Evolutionary conservation across 2,888 invertebrate species (phyloP).

Genomic region (Onchidella celtica): DNA sequence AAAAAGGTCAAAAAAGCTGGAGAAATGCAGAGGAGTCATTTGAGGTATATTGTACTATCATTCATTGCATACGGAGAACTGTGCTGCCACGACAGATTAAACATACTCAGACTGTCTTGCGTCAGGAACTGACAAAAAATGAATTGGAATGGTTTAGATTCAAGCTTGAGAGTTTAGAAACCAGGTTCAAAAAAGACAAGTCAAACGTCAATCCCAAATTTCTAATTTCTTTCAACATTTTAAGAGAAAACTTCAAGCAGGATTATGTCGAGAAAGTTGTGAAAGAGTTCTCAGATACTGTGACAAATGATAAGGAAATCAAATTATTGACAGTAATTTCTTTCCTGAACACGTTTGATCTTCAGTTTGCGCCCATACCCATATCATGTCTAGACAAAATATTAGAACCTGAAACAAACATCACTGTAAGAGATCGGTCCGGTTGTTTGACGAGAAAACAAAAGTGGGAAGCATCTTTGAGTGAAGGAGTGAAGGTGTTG

Average conservation of each 20-base stretch:
- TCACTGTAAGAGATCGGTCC: background rate
- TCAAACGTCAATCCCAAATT: slow-evolving; percentile 57
- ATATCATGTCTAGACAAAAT: slow-evolving; percentile 60
- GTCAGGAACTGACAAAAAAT: slow-evolving; percentile 56
- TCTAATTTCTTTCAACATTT: slow-evolving; percentile 66
- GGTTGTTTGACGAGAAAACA: background rate
- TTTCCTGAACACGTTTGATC: slow-evolving; percentile 63
- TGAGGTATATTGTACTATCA: slow-evolving; percentile 58
- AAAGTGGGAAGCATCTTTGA: slow-evolving; percentile 58
- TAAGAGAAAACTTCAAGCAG: slow-evolving; percentile 64
- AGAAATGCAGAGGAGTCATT: slow-evolving; percentile 33
- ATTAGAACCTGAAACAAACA: slow-evolving; percentile 27
- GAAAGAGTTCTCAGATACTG: slow-evolving; percentile 54
- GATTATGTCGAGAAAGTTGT: slow-evolving; percentile 60
- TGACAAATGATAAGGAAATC: slow-evolving; percentile 53
- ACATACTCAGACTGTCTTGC: slow-evolving; percentile 2
- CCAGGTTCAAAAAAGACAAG: slow-evolving; percentile 41
- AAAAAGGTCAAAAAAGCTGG: slow-evolving; percentile 42
- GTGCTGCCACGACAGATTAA: slow-evolving; percentile 12
- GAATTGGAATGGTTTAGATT: slow-evolving; percentile 62
- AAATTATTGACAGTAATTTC: slow-evolving; percentile 60
- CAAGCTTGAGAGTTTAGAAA: slow-evolving; percentile 55
- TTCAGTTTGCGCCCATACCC: slow-evolving; percentile 59
- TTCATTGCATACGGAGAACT: slow-evolving; percentile 51
- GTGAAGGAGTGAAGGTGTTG: slow-evolving; percentile 56